Conservation (phyloP, 2,113 vertebrate genomes). For the Sceloporus undulatus region DNA sequence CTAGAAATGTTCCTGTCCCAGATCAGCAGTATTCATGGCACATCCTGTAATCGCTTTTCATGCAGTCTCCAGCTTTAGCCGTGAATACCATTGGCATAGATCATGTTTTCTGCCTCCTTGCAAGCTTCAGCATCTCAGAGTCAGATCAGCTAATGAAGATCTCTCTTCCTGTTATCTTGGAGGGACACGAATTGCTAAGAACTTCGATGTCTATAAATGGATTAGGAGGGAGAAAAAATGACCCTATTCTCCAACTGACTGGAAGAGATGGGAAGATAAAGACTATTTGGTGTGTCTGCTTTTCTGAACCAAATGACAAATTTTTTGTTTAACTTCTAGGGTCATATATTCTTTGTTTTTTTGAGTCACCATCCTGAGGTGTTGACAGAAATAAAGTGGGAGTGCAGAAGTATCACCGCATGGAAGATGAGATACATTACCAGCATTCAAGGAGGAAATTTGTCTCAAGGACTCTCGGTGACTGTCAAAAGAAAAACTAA, state of each 20-base stretch:
- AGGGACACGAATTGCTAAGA: slow-evolving; percentile 23
- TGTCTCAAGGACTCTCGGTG: not conserved
- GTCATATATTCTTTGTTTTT: not conserved
- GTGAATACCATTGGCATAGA: slow-evolving; percentile 1
- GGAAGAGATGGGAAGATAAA: slow-evolving; percentile 21
- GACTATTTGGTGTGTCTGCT: not conserved
- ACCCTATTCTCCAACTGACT: slow-evolving; percentile 5
- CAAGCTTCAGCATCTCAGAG: not conserved
- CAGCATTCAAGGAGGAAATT: not conserved
- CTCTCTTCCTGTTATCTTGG: slow-evolving; percentile 25
- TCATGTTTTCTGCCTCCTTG: not conserved
- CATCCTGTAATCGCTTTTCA: not conserved
- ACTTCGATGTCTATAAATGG: slow-evolving; percentile 21
- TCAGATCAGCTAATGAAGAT: slow-evolving; percentile 31
- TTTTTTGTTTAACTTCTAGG: slow-evolving; percentile 18
- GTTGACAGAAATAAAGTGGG: slow-evolving; percentile 36
- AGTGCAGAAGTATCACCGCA: slow-evolving; percentile 23
- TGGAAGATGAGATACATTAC: slow-evolving; percentile 39
- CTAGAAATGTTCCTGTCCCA: not conserved
- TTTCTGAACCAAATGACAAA: not conserved
- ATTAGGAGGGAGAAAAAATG: not conserved
- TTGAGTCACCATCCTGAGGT: not conserved
- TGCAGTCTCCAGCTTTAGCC: not conserved
- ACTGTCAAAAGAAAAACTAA: slow-evolving; percentile 48
- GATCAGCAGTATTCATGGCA: not conserved